Base-by-base conservation (phyloP, 2,797 vertebrate genomes). In the Pangasius larnaudii region DNA sequence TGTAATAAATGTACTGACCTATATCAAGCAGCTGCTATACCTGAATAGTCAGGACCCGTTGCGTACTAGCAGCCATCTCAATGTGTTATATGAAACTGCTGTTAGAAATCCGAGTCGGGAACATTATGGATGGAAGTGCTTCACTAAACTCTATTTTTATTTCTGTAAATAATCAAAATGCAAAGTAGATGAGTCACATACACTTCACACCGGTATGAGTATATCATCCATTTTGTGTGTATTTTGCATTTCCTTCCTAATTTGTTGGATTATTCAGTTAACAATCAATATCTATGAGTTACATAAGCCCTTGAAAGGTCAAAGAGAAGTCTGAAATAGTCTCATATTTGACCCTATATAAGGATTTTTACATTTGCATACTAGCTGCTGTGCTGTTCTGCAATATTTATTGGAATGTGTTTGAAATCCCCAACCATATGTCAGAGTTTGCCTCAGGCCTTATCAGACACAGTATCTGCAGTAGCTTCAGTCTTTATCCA, bases 201-300 rank as follows among this genome's bases (percentile, higher is more conserved):
- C 14, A 33, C 53, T 46, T 49, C 42, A 49, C 22, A 19, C 67
- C 19, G 22, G 36, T 19, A 39, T 18, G 16, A 24, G 36, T 27
- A 5, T 27, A 16, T 53, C 49, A 78, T 78, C n/a, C 2, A 14
- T 59, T 80, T 58, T 58, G n/a, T 56, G 75, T 56, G 51, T 10
- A 79, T 30, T 84, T 65, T 46, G 67, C 51, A 56, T 65, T 51
- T 24, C 27, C 61, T 39, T 56, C 30, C 30, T 18, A 2, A 39
- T 53, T 53, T n/a, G 49, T 69, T 58, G 49, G 5, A 59, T 58
- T 42, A 53, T 77, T 75, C 42, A 74, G 58, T 78, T 78, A 24
- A 42, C 53, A 82, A 49, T 22, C 74, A 22, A 65, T 84, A 72
- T 88, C 33, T 84, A 51, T 67, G 10, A 77, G 49, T 78, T 78